A percentile compares a stretch with the other conserved stretches of the same genome.
These are phyloP conservation scores for Psittacula echo DNA, from an alignment of 2,797 vertebrate genomes.

Conservation along the genomic window DNA sequence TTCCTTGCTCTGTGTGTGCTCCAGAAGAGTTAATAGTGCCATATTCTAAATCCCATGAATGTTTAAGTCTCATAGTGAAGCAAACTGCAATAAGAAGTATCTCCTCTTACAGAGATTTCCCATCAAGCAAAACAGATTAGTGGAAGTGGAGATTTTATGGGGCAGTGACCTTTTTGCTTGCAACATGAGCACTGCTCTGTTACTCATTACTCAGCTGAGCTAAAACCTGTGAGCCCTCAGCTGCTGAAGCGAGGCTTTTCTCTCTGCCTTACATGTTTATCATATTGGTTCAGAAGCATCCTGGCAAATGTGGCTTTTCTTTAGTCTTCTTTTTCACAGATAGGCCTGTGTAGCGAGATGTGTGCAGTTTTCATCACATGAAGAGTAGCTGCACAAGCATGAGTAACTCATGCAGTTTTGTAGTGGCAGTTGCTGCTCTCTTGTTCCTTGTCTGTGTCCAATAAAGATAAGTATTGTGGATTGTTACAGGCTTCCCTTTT, in stretches of 20 bases:
- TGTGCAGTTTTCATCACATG: fast-evolving
- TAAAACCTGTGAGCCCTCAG: not conserved
- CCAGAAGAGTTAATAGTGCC: not conserved
- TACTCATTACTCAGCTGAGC: not conserved
- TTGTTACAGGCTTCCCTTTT: not conserved
- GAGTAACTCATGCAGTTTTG: not conserved
- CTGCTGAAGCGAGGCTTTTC: not conserved
- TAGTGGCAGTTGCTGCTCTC: not conserved
- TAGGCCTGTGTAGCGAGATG: not conserved
- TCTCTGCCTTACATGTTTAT: not conserved
- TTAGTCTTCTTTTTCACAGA: not conserved
- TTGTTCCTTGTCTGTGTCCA: not conserved
- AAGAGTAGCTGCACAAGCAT: not conserved
- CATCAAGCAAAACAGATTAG: not conserved
- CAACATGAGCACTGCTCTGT: not conserved
- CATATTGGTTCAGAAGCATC: not conserved
- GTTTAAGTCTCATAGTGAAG: not conserved
- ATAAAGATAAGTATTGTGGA: not conserved
- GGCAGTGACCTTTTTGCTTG: not conserved
- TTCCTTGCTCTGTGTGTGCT: not conserved
- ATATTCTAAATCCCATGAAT: not conserved
- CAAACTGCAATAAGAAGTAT: not conserved
- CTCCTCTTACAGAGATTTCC: not conserved
- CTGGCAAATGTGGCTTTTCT: not conserved
- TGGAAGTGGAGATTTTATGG: not conserved